A percentile compares a stretch with the other conserved stretches of the same genome.
Conservation (phyloP, 2,888 invertebrate species). For the Calephelis perditalis region DNA sequence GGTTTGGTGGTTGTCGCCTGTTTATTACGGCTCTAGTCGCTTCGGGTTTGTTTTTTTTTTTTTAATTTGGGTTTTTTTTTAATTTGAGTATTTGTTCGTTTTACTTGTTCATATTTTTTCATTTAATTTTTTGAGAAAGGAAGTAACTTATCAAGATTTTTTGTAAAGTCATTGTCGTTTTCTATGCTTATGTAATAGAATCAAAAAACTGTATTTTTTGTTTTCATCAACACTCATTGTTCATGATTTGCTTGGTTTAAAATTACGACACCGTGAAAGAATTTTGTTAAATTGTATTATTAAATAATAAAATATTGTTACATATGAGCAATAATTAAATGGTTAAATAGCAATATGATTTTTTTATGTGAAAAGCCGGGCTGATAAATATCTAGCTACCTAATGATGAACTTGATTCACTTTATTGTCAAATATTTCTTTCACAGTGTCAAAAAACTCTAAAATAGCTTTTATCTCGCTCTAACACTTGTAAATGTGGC, state of each 20-base stretch:
- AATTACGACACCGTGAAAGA: background rate
- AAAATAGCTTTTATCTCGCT: conserved; percentile 54
- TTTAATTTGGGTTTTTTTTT: conserved; percentile 13
- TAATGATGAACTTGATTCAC: too few species aligned
- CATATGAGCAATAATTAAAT: too few species aligned
- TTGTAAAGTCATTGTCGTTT: conserved; percentile 3
- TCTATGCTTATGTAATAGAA: background rate
- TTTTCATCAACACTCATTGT: background rate
- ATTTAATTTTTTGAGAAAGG: conserved; percentile 18
- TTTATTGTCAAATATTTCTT: background rate
- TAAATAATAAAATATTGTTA: background rate
- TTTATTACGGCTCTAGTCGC: too few species aligned
- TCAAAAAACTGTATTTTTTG: background rate
- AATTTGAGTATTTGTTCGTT: conserved; percentile 15
- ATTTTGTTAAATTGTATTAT: background rate
- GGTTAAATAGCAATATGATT: too few species aligned
- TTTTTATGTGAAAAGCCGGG: too few species aligned
- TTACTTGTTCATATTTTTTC: conserved; percentile 22
- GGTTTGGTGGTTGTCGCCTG: too few species aligned
- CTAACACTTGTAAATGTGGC: conserved; percentile 75
- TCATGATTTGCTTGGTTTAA: conserved; percentile 4
- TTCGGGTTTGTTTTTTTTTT: conserved; percentile 82
- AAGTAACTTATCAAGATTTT: conserved; percentile 3
- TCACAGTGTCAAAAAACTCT: background rate
- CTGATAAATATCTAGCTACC: too few species aligned